Evolutionary conservation across 1,140 invertebrate genomes (phyloP).

Genomic region (Lineus longissimus): DNA sequence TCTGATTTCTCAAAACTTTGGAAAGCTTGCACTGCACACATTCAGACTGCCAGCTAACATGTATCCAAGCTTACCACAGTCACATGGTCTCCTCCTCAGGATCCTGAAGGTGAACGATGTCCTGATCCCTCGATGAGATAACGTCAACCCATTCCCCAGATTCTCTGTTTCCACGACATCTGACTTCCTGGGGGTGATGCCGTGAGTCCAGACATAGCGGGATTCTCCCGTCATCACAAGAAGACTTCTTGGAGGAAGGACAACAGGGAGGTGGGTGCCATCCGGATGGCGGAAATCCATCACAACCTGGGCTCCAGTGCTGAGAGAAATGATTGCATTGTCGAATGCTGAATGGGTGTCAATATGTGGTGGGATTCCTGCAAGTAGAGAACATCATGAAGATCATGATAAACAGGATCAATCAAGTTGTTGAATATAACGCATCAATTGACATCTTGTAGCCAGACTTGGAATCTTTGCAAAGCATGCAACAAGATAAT

Average conservation of each 20-base stretch:
- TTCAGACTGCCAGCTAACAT: slow-evolving; percentile 5
- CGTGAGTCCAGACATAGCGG: slow-evolving; percentile 61
- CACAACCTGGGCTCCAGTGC: slow-evolving; percentile 63
- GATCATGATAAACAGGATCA: too few species aligned
- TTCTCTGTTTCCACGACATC: slow-evolving; percentile 65
- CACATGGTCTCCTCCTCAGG: slow-evolving; percentile 61
- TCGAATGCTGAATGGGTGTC: slow-evolving; percentile 93
- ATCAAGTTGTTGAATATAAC: too few species aligned
- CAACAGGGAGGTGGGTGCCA: slow-evolving; percentile 60
- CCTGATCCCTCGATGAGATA: slow-evolving; percentile 61
- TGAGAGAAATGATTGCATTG: slow-evolving; percentile 65
- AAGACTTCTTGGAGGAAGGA: slow-evolving; percentile 73
- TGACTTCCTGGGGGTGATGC: slow-evolving; percentile 75
- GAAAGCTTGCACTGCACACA: too few species aligned
- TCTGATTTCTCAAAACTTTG: too few species aligned
- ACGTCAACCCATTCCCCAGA: slow-evolving; percentile 49
- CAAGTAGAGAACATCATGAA: slow-evolving; percentile 22
- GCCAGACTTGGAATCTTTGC: too few species aligned
- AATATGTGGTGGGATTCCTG: slow-evolving; percentile 91
- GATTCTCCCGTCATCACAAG: slow-evolving; percentile 79
- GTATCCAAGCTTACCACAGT: slow-evolving; percentile 52
- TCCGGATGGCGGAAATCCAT: slow-evolving; percentile 80
- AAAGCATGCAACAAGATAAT: too few species aligned
- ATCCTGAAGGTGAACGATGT: slow-evolving; percentile 88
- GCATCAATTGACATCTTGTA: too few species aligned